These are phyloP conservation scores for Beroe forskalii DNA, from an alignment of 37 sponge, comb jelly and placozoan genomes.

Conservation along the genomic window DNA sequence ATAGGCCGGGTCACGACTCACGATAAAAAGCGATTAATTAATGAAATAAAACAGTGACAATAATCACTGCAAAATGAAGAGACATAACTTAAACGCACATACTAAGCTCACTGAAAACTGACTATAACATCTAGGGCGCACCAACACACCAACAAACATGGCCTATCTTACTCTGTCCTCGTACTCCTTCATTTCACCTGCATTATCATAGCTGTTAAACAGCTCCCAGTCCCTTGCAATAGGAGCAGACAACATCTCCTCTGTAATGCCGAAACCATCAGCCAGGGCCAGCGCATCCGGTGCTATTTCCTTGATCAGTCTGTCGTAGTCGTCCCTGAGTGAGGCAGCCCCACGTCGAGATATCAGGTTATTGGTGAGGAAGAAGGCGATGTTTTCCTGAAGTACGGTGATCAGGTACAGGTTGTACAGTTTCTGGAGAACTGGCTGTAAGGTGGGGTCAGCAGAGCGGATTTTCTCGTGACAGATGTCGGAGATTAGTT, in stretches of 20 bases:
- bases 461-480: slow-evolving; percentile 41
- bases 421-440: slow-evolving; percentile 34
- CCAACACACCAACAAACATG: too few relatives aligned
- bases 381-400: slow-evolving; percentile 62
- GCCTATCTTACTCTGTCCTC: background rate
- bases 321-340: slow-evolving; percentile 46
- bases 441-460: slow-evolving; percentile 23
- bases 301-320: slow-evolving; percentile 3
- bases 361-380: slow-evolving; percentile 34
- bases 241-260: slow-evolving; percentile 57
- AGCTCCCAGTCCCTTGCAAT: slow-evolving; percentile 63
- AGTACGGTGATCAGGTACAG: slow-evolving; percentile 48
- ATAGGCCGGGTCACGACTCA: too few relatives aligned
- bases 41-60: too few relatives aligned
- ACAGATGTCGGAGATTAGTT: slow-evolving; percentile 22
- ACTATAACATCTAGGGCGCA: too few relatives aligned
- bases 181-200: slow-evolving; percentile 51
- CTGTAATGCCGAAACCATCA: slow-evolving; percentile 57
- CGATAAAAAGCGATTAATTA: too few relatives aligned
- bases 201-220: slow-evolving; percentile 57
- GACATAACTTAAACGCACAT: too few relatives aligned
- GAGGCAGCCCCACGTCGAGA: background rate
- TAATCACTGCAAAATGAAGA: too few relatives aligned
- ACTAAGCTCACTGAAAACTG: too few relatives aligned
- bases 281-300: slow-evolving; percentile 39